Evolutionary conservation across 2,797 vertebrate genomes (phyloP).

Genomic region (Synanceia verrucosa): DNA sequence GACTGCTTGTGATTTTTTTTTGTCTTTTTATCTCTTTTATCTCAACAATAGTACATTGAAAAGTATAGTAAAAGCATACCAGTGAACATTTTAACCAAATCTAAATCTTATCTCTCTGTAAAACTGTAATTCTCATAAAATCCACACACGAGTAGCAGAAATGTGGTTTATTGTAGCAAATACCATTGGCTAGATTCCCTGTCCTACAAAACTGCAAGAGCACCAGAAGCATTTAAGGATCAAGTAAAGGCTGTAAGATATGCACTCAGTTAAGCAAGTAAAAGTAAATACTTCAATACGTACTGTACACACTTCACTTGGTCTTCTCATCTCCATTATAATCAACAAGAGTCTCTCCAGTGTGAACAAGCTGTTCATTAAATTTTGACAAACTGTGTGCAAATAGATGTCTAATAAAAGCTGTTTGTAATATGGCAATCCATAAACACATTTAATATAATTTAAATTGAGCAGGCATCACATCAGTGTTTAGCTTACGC

Average conservation of each 20-base stretch:
- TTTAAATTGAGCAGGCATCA: slow-evolving; percentile 55
- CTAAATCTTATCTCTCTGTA: not conserved
- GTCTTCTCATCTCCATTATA: slow-evolving; percentile 1
- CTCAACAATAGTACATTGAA: not conserved
- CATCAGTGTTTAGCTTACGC: slow-evolving; percentile 39
- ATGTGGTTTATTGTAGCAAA: slow-evolving; percentile 75
- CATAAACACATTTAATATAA: slow-evolving; percentile 28
- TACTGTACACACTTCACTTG: slow-evolving; percentile 20
- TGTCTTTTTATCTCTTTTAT: too few species aligned
- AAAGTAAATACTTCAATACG: slow-evolving; percentile 36
- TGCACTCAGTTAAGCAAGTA: slow-evolving; percentile 43
- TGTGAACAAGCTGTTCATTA: not conserved
- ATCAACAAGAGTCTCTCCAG: not conserved
- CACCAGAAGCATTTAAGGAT: slow-evolving; percentile 65
- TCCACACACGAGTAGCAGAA: slow-evolving; percentile 58
- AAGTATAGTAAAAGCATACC: not conserved
- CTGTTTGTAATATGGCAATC: slow-evolving; percentile 36
- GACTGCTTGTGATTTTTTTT: too few species aligned
- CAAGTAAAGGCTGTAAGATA: slow-evolving; percentile 56
- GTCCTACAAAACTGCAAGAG: slow-evolving; percentile 63
- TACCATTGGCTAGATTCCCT: slow-evolving; percentile 61
- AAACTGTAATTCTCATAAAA: slow-evolving; percentile 2
- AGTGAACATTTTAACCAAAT: not conserved
- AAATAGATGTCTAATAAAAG: slow-evolving; percentile 33
- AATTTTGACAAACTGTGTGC: slow-evolving; percentile 27